Evolutionary conservation across 64 coral and sea anemone species (phyloP).

Genomic region (Pocillopora verrucosa): DNA sequence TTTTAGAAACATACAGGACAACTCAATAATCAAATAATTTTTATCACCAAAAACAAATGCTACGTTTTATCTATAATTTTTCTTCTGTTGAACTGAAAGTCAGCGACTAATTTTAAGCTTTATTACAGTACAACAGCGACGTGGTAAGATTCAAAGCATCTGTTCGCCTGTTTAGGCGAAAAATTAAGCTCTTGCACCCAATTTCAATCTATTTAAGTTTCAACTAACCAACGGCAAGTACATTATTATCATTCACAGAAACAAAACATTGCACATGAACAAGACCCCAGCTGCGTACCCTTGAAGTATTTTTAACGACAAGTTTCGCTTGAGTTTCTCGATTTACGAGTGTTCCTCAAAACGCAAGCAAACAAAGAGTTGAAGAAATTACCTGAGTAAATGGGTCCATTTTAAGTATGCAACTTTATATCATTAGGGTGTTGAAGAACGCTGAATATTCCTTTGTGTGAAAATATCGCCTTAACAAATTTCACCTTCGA

Average conservation of each 20-base stretch:
- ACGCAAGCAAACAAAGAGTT: neutral
- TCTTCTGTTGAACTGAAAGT: too few relatives aligned
- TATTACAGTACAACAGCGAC: too few relatives aligned
- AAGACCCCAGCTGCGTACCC: neutral
- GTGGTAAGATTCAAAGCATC: neutral
- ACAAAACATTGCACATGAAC: neutral
- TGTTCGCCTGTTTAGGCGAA: neutral
- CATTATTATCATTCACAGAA: neutral
- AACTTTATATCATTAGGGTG: neutral
- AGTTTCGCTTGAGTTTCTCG: neutral
- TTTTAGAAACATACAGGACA: too few relatives aligned
- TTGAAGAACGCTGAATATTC: neutral
- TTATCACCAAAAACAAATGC: too few relatives aligned
- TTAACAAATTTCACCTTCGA: conserved; percentile 11
- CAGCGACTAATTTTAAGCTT: too few relatives aligned
- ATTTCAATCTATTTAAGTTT: neutral
- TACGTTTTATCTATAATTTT: too few relatives aligned
- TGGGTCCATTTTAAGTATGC: conserved; percentile 5
- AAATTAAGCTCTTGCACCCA: neutral
- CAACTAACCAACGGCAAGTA: neutral
- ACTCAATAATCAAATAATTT: too few relatives aligned
- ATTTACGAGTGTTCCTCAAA: neutral
- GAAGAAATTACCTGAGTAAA: conserved; percentile 36
- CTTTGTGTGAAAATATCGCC: neutral
- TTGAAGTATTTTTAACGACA: neutral